Base-by-base conservation (phyloP, 2,888 invertebrate species). In the Mythimna loreyi region DNA sequence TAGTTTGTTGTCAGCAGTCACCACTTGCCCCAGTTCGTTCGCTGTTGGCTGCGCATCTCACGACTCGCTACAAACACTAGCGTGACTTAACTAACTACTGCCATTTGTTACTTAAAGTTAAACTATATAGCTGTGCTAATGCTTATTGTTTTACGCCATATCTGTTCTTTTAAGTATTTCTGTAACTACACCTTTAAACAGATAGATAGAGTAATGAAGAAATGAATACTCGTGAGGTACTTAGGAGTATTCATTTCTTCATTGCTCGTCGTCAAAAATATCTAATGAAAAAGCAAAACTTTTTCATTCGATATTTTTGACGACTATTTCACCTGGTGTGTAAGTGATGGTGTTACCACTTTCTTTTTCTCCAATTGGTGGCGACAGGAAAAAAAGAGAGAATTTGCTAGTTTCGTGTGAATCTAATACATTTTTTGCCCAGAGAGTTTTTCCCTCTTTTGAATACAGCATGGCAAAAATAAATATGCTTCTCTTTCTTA, bases 1-100 rank as follows among this genome's bases (percentile, higher is more conserved):
- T 67, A 47, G 21, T 58, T 40, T 11, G 8, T 76, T 58, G 69
- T 72, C 76, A 76, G 47, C 25, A 40, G 75, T 58, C 40, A 76
- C 5, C 43, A 28, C 25, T 19, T 47, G 76, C 16, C 76, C 57
- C 58, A 76, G 69, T 76, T 75, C 21, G 40, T n/a, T 16, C 9
- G 69, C 33, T 53, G 69, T 74, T 74, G 74, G 43, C 67, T 8
- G 13, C 65, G 47, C 47, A 52, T 58, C 76, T 50, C 13, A 40
- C 28, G 36, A 16, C 56, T 45, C 43, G 21, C 23, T 57, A 21
- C 30, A 11, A 30, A 47, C 68, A 50, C 52, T 40, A 40, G 23
- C 57, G 57, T 50, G 33, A 36, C 28, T 50, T n/a, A 13, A 63
- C 11, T 45, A 53, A 53, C 23, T 55, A 1, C 50, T 50, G 36